Conservation (phyloP, 2,113 vertebrate species). For the Mustelus asterias region DNA sequence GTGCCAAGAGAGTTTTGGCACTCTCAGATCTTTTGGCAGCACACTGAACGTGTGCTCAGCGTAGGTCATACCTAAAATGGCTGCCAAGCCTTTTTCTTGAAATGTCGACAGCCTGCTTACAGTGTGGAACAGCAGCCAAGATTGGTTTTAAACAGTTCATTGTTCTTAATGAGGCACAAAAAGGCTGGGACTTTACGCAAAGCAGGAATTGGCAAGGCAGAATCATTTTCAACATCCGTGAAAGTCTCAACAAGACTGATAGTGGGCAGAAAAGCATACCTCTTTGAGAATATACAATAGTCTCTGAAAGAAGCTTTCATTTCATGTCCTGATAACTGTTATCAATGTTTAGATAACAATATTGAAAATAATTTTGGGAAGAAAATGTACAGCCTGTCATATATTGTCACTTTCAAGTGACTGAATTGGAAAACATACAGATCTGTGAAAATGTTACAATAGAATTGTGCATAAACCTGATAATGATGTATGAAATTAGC, state of each 20-base stretch:
- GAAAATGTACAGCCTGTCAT: not conserved
- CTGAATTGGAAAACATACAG: not conserved
- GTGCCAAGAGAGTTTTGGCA: conserved; percentile 32
- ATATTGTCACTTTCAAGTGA: not conserved
- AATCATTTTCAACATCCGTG: conserved; percentile 15
- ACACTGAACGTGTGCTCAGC: conserved; percentile 23
- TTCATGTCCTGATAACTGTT: not conserved
- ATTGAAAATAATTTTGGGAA: not conserved
- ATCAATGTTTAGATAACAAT: not conserved
- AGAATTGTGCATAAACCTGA: not conserved
- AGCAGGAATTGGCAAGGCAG: conserved; percentile 27
- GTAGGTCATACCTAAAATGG: conserved; percentile 35
- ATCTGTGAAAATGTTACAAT: not conserved
- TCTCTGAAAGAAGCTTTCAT: not conserved
- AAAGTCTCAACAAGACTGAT: conserved; percentile 18
- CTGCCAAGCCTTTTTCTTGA: conserved; percentile 37
- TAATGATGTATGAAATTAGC: not conserved
- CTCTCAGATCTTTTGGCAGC: conserved; percentile 35
- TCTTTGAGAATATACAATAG: not conserved
- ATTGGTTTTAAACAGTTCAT: conserved; percentile 26
- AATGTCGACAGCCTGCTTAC: conserved; percentile 31
- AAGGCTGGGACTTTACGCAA: not conserved
- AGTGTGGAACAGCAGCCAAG: conserved; percentile 35
- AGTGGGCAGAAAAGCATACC: not conserved
- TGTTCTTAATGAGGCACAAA: conserved; percentile 36